Evolutionary conservation across 2,888 invertebrate genomes (phyloP).

Genomic region (Myopa tessellatipennis): DNA sequence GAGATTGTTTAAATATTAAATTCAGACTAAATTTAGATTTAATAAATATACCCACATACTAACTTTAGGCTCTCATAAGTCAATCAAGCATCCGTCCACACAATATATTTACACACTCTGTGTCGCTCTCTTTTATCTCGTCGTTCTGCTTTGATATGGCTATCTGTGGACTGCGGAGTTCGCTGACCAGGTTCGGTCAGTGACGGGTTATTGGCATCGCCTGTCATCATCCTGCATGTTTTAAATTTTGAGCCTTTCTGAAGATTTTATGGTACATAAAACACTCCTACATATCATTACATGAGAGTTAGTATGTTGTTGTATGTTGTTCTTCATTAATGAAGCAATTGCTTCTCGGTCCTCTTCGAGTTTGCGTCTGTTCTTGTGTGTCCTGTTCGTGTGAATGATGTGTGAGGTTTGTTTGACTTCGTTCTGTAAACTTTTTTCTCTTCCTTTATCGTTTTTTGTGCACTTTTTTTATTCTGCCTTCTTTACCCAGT

Average conservation of each 20-base stretch:
- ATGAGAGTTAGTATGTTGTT: neutral
- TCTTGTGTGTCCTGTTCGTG: neutral
- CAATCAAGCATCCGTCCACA: neutral
- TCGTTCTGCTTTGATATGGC: neutral
- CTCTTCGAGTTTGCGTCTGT: slow-evolving; percentile 1
- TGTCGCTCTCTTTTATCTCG: neutral
- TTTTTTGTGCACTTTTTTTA: neutral
- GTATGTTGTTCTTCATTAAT: neutral
- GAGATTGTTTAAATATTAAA: too few relatives aligned
- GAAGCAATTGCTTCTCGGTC: neutral
- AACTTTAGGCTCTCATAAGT: neutral
- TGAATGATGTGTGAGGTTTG: neutral
- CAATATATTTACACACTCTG: neutral
- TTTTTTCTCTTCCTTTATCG: neutral
- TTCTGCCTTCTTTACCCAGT: slow-evolving; percentile 36
- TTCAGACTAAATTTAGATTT: neutral
- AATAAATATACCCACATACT: neutral
- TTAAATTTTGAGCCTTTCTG: neutral
- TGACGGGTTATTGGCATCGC: slow-evolving; percentile 27
- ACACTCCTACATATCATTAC: neutral
- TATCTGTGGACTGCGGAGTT: slow-evolving; percentile 12
- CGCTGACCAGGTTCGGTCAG: slow-evolving; percentile 34
- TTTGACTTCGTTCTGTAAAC: neutral
- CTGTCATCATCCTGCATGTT: neutral
- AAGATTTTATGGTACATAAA: neutral